These are phyloP conservation scores for Malaclemys terrapin DNA, from an alignment of 2,113 vertebrate genomes.

Conservation along the genomic window DNA sequence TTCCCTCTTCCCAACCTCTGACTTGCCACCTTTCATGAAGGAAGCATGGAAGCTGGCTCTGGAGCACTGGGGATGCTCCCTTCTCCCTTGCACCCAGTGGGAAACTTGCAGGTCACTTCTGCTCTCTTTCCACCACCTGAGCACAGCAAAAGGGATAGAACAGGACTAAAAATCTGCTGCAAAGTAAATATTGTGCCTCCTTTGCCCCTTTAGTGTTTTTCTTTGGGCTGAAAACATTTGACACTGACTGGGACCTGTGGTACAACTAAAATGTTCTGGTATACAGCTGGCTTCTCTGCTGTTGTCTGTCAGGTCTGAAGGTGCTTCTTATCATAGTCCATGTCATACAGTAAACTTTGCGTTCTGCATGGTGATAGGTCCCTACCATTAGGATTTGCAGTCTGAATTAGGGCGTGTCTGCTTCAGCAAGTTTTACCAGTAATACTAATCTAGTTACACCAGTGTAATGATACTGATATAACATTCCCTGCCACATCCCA, in stretches of 20 bases:
- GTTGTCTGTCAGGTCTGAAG: background rate
- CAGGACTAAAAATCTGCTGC: background rate
- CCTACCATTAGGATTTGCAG: background rate
- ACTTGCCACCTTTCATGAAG: background rate
- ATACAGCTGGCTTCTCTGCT: background rate
- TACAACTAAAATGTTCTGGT: background rate
- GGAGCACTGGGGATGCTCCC: background rate
- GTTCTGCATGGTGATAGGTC: background rate
- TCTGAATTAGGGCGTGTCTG: background rate
- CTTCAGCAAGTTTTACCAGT: background rate
- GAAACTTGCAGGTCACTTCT: background rate
- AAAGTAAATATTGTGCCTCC: background rate
- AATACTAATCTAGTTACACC: background rate
- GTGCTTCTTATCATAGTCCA: background rate
- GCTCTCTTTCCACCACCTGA: rapidly evolving
- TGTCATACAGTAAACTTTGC: background rate
- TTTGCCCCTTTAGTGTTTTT: background rate
- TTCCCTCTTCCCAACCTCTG: background rate
- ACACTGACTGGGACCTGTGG: background rate
- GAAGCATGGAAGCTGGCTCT: background rate
- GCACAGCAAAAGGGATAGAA: background rate
- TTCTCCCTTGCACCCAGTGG: background rate
- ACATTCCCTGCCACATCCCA: background rate
- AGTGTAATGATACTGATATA: background rate
- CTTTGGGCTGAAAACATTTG: background rate